Conservation (phyloP, 2,888 invertebrate species). For the Lydus trimaculatus region DNA sequence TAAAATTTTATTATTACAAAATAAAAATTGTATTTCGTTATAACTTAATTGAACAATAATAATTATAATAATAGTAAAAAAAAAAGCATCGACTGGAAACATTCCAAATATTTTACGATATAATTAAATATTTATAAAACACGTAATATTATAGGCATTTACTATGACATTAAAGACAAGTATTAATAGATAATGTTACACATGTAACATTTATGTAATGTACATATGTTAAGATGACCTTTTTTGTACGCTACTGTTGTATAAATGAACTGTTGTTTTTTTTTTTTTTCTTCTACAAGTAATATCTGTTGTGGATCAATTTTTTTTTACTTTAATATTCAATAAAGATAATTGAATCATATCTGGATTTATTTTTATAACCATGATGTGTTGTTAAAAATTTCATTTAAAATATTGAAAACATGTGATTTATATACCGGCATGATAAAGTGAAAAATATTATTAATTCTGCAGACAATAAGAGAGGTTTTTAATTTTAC, state of each 20-base stretch:
- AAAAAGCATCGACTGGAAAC: not conserved
- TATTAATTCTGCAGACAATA: too few species aligned
- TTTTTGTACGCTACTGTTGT: slow-evolving; percentile 6
- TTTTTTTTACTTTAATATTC: not conserved
- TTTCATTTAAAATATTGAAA: not conserved
- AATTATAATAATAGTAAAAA: too few species aligned
- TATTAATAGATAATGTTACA: not conserved
- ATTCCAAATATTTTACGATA: slow-evolving; percentile 3
- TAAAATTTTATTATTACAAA: not conserved
- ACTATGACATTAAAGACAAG: not conserved
- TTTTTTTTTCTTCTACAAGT: not conserved
- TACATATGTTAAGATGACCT: slow-evolving; percentile 7
- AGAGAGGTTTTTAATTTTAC: too few species aligned
- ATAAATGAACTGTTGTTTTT: not conserved
- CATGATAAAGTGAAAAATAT: too few species aligned
- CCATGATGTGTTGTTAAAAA: not conserved
- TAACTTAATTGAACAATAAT: too few species aligned
- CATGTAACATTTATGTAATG: not conserved
- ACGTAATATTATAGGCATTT: not conserved
- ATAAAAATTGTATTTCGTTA: not conserved
- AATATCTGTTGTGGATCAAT: slow-evolving; percentile 3
- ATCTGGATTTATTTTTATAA: not conserved
- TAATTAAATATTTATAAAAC: slow-evolving; percentile 7
- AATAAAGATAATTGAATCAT: not conserved
- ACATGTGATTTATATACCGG: too few species aligned